These are phyloP conservation scores for Notarius quadriscutis DNA, from an alignment of 2,113 vertebrate species.

Conservation along the genomic window DNA sequence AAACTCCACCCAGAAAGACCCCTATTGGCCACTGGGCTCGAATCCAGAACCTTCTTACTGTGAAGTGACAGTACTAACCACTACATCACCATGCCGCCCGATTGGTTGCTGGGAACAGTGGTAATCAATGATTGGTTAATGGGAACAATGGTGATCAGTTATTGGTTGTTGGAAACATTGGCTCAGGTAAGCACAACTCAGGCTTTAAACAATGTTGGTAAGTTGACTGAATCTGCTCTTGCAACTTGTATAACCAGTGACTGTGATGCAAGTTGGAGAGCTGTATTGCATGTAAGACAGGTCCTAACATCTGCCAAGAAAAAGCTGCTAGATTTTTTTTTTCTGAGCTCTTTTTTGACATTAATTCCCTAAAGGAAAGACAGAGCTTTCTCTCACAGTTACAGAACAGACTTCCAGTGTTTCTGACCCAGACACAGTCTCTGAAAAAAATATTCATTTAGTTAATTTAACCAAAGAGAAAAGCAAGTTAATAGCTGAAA, in stretches of 20 bases:
- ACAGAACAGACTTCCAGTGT: not conserved
- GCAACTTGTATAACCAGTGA: not conserved
- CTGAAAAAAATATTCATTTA: not conserved
- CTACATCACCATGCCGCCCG: too few relatives aligned
- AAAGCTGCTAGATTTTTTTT: not conserved
- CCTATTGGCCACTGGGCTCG: too few relatives aligned
- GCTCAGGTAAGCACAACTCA: not conserved
- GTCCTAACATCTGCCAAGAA: not conserved
- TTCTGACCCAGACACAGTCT: not conserved
- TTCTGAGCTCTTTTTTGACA: not conserved
- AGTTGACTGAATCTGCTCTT: not conserved
- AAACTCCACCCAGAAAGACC: too few relatives aligned
- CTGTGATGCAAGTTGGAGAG: not conserved
- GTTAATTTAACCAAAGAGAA: not conserved
- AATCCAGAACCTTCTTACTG: too few relatives aligned
- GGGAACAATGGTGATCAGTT: too few relatives aligned
- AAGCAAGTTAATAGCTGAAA: not conserved
- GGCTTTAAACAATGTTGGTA: not conserved
- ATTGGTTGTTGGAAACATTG: not conserved
- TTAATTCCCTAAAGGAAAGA: not conserved
- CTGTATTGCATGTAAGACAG: not conserved
- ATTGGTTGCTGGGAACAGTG: too few relatives aligned
- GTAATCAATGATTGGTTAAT: too few relatives aligned
- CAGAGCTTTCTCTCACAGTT: not conserved
- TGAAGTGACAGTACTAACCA: too few relatives aligned